phyloP scores from a whole-genome alignment of 2,888 invertebrate genomes.

The Sabellastarte sp. region DNA sequence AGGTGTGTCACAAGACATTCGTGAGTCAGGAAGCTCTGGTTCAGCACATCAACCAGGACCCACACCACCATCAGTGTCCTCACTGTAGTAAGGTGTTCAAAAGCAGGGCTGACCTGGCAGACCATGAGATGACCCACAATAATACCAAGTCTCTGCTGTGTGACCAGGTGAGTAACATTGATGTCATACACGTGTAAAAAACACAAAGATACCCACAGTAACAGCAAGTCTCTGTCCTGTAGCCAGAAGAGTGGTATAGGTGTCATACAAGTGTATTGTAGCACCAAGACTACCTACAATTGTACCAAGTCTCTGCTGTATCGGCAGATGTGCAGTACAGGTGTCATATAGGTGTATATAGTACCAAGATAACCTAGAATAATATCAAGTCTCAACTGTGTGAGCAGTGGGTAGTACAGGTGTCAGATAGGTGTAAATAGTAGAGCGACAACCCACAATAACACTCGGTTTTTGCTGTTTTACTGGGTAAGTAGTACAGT shows the following conservation, averaged over 20 bases:
- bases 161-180: constrained; percentile 16
- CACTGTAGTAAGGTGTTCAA: constrained; percentile 13
- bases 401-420: too few relatives aligned
- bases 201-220: too few relatives aligned
- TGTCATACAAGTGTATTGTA: too few relatives aligned
- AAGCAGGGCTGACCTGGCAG: neutral
- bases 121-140: constrained; percentile 4
- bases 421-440: too few relatives aligned
- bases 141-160: constrained; percentile 12
- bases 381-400: too few relatives aligned
- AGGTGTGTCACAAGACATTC: neutral
- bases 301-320: constrained; percentile 11
- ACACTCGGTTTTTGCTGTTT: constrained; percentile 12
- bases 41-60: neutral
- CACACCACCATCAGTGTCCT: neutral
- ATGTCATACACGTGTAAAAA: too few relatives aligned
- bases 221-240: too few relatives aligned
- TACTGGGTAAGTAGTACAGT: too few relatives aligned
- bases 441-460: neutral
- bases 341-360: too few relatives aligned
- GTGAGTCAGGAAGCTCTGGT: neutral
- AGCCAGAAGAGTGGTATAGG: too few relatives aligned
- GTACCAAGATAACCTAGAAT: too few relatives aligned
- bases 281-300: neutral
- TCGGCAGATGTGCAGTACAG: constrained; percentile 12